Conservation (phyloP, 1,140 invertebrate species). For the Drosophila tropicalis region DNA sequence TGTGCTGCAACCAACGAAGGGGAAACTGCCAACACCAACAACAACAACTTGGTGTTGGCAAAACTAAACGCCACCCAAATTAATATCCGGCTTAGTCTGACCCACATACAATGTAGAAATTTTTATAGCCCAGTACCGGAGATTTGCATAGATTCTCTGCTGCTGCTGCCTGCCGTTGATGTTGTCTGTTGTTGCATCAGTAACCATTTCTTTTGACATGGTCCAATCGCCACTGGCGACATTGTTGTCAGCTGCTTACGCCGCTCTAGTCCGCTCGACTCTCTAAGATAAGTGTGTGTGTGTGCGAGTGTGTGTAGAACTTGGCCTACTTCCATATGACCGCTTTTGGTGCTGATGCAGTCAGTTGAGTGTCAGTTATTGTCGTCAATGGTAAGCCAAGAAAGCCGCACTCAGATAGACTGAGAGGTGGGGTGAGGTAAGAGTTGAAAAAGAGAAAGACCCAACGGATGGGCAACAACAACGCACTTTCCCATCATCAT, state of each 20-base stretch:
- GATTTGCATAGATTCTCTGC: slow-evolving; percentile 60
- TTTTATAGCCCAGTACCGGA: slow-evolving; percentile 16
- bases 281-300: slow-evolving; percentile 18
- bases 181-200: slow-evolving; percentile 21
- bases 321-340: slow-evolving; percentile 71
- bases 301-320: slow-evolving; percentile 40
- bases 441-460: slow-evolving; percentile 23
- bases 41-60: not conserved
- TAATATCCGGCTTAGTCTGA: slow-evolving; percentile 55
- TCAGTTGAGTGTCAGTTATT: slow-evolving; percentile 25
- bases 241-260: slow-evolving; percentile 13
- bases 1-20: too few relatives aligned
- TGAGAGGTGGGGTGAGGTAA: slow-evolving; percentile 11
- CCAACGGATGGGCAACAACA: slow-evolving; percentile 12
- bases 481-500: slow-evolving; percentile 65
- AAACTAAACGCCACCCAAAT: slow-evolving; percentile 48
- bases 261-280: not conserved
- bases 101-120: slow-evolving; percentile 52
- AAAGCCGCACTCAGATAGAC: slow-evolving; percentile 18
- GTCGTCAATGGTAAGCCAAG: slow-evolving; percentile 23
- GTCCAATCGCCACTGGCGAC: slow-evolving; percentile 36
- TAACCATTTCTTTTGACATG: slow-evolving; percentile 35
- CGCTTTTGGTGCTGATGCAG: slow-evolving; percentile 48
- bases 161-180: not conserved
- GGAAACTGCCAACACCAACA: too few relatives aligned